Evolutionary conservation across 1,140 invertebrate genomes (phyloP).

Genomic region (Spodoptera litura): DNA sequence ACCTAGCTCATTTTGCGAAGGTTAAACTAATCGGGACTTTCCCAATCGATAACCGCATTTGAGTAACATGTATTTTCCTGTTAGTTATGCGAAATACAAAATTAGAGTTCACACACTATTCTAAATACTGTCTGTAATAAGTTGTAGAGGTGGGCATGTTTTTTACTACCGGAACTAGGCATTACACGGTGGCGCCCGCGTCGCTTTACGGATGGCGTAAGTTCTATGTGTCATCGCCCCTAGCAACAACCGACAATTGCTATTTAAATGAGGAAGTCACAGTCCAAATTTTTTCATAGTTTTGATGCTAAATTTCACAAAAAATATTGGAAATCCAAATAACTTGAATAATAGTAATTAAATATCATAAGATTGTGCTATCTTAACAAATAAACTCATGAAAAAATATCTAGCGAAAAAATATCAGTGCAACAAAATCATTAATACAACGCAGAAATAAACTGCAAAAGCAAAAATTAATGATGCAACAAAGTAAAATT

Average conservation of each 20-base stretch:
- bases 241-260: slow-evolving; percentile 5
- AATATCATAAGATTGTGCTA: slow-evolving; percentile 4
- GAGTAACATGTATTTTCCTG: not conserved
- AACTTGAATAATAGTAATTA: no score
- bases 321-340: no score
- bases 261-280: not conserved
- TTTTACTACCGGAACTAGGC: not conserved
- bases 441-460: slow-evolving; percentile 22
- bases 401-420: slow-evolving; percentile 9
- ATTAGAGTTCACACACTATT: not conserved
- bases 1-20: no score
- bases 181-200: slow-evolving; percentile 13
- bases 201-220: not conserved
- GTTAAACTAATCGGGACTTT: not conserved
- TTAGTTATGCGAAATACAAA: not conserved
- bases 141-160: not conserved
- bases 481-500: slow-evolving; percentile 37
- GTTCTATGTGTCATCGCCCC: not conserved
- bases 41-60: not conserved
- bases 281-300: no score
- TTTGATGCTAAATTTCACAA: no score
- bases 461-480: slow-evolving; percentile 35
- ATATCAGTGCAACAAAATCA: slow-evolving; percentile 17
- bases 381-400: not conserved
- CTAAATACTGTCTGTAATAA: no score